These are phyloP conservation scores for Cynopterus sphinx DNA, from an alignment of 2,797 vertebrate species.

Conservation along the genomic window DNA sequence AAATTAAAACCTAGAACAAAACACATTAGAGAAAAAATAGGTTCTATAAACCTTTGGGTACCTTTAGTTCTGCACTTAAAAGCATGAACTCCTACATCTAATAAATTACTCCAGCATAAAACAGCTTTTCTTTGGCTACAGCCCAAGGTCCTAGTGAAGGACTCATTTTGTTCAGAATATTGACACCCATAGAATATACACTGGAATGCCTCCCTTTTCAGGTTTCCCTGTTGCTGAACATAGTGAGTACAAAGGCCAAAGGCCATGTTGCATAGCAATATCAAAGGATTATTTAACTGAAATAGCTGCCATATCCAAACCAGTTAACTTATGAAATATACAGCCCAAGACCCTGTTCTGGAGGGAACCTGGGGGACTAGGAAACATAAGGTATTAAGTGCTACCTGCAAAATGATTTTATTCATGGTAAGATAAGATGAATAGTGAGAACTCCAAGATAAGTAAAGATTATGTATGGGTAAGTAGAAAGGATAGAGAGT, in stretches of 20 bases:
- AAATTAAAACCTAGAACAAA: background rate
- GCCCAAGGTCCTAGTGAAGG: background rate
- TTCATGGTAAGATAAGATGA: background rate
- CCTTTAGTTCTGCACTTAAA: background rate
- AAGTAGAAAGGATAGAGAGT: background rate
- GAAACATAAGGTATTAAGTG: background rate
- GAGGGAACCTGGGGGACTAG: background rate
- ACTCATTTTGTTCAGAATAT: slow-evolving; percentile 14
- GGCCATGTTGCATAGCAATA: background rate
- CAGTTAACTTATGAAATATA: background rate
- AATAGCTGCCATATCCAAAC: background rate
- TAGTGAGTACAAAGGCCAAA: background rate
- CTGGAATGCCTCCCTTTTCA: background rate
- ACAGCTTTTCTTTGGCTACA: slow-evolving; percentile 31
- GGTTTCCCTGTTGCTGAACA: background rate
- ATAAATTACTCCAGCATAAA: background rate
- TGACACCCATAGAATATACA: background rate
- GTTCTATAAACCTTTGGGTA: background rate
- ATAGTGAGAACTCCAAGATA: background rate
- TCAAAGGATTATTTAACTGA: background rate
- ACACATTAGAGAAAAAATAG: background rate
- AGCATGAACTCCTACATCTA: background rate
- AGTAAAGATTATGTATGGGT: background rate
- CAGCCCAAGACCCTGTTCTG: background rate
- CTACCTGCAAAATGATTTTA: background rate